Base-by-base conservation (phyloP, 2,888 invertebrate genomes). In the Aromia moschata region DNA sequence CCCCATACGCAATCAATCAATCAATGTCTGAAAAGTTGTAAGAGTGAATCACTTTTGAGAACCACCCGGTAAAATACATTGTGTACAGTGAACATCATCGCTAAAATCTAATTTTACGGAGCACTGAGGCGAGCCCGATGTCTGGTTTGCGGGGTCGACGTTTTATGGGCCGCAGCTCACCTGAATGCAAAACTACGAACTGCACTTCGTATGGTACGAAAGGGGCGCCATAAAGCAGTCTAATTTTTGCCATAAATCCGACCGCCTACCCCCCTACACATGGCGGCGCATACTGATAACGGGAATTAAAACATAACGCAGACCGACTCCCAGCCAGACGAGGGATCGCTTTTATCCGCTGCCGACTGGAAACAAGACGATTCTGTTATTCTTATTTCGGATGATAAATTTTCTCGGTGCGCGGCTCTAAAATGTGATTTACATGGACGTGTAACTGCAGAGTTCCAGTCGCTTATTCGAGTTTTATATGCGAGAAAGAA, bases 221-320 rank as follows among this genome's bases (percentile, higher is more conserved):
- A 37, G 47, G 14, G 17, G 47, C 37, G 20, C n/a, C n/a, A 47
- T 47, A 47, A 37, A 47, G 17, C 36, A 47, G 7, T 47, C 37
- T 36, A 47, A 18, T 47, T 37, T 47, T 37, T 18, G 16, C 2
- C 18, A 20, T 44, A 44, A 44, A 44, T 44, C 18, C 14, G 12
- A n/a, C 17, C 44, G 10, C 11, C 25, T 18, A 1, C 11, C 25
- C 14, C 14, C 16, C 25, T 25, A 11, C 18, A 25, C 17, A 14
- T 25, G 20, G 44, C 18, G 9, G 44, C 44, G 25, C 25, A 33
- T 51, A 20, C 15, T 47, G 47, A 47, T 47, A 53, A 53, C 36
- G 14, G 47, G 7, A 30, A 38, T 51, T 25, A 51, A 12, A 18
- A n/a, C 37, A 51, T 38, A 51, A 51, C 36, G 37, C 40, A 9